Base-by-base conservation (phyloP, 2,888 invertebrate genomes). In the Lepidocyrtinus sp. region DNA sequence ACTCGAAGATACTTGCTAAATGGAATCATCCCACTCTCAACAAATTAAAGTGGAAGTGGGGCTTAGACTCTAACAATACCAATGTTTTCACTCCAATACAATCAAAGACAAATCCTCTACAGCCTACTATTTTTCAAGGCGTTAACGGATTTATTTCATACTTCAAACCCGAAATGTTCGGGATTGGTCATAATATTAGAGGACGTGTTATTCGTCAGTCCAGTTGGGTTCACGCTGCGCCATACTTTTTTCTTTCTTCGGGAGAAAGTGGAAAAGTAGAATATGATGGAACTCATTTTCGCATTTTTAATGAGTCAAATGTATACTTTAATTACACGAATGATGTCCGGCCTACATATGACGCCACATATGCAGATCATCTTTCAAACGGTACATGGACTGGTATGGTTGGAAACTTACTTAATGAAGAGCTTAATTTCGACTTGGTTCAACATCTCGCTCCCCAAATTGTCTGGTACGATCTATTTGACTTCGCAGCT, bases 351-450 rank as follows among this genome's bases (percentile, higher is more conserved):
- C 15, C 45, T n/a, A 7, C 46, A 9, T 26, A 61, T 1, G 69
- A 19, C 0, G 27, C 15, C 9, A 63, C 75, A n/a, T 75, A 75
- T 17, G 75, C 36, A 0, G 70, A 70, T 7, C 50, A 46, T 26
- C 46, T 75, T 1, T 26, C 62, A 5, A 75, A 76, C 61, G 76
- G 70, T 0, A 76, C 76, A 0, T 76, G 70, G 70, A 70, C 62
- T 1, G 75, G 75, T 21, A 68, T 69, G 2, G 46, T 70, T 17
- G 69, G 76, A n/a, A 24, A 75, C 55, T 15, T 75, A 1, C 26
- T 67, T 2, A 63, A 70, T 36, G 55, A 63, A 19, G 36, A 70
- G 17, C 36, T 22, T 1, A 26, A 62, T 2, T 46, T 70, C 55
- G 70, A 76, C 15, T 22, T 70, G 1, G 15, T 17, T 15, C 15